Evolutionary conservation across 2,888 invertebrate genomes (phyloP), one percentile per base, ranked within the genome.

Genomic region (Drosophila cyrtoloma): DNA sequence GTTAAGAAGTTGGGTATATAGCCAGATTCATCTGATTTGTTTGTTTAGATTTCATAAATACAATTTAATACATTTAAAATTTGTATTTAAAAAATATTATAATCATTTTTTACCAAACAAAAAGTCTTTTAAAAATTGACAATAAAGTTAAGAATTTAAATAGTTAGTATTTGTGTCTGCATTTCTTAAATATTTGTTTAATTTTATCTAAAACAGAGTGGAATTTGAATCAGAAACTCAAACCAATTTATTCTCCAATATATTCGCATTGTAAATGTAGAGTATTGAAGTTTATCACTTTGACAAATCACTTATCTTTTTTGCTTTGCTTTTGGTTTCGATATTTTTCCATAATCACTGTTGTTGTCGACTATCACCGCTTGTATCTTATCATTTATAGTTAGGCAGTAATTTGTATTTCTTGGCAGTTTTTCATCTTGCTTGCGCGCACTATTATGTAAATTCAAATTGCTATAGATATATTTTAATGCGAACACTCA

Each of bases 361-460:
- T 35, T 35, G 26, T 64, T 57, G 42, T 30, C 44, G 66, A 44
- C 66, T 60, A 51, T 50, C 35, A 32, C 26, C 26, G 64, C 44
- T 42, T 57, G 39, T 30, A 19, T 60, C 47, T 56, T 68, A 73
- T 72, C 72, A 72, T 65, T 55, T 37, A 52, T 33, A 65, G 71
- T 55, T 10, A 33, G 28, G 28, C 33, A 57, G 53, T 62, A 59
- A 63, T 59, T 77, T 47, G 57, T 51, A 50, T 61, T 67, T 19
- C 42, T 47, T 55, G 55, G 56, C 57, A 47, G 16, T 66, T 73
- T 62, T 72, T 64, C 59, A 56, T 62, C 60, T 79, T 44, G 37
- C 44, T 44, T 28, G 22, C 55, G 44, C 60, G 64, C 60, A 50
- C 57, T 77, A 66, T 80, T 77, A 80, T 80, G 77, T 81, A 80